phyloP scores from a whole-genome alignment of 2,797 vertebrate genomes.

The Halcyon badia region DNA sequence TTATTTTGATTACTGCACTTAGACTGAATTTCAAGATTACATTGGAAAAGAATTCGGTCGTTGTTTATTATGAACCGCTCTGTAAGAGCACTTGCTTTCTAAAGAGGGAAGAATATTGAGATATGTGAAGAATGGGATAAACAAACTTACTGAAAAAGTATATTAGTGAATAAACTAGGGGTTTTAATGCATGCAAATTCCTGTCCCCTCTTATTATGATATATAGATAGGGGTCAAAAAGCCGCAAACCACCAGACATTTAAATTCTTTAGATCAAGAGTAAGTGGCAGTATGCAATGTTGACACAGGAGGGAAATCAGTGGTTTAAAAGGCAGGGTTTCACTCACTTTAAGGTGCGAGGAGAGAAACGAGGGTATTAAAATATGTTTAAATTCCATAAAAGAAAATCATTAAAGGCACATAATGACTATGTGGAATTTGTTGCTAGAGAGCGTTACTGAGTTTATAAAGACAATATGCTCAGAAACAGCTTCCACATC shows the following conservation, averaged over 20 bases:
- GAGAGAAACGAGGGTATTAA: background rate
- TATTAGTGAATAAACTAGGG: background rate
- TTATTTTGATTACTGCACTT: background rate
- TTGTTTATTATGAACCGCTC: background rate
- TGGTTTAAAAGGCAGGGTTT: background rate
- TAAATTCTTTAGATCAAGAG: background rate
- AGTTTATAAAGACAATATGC: background rate
- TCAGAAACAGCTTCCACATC: background rate
- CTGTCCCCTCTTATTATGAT: background rate
- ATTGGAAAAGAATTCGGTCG: background rate
- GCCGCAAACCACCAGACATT: fast-evolving
- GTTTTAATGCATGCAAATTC: background rate
- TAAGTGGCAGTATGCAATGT: background rate
- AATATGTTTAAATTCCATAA: background rate
- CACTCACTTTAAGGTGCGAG: background rate
- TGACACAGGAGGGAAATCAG: background rate
- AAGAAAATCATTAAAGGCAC: background rate
- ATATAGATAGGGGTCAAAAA: background rate
- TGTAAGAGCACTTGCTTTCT: background rate
- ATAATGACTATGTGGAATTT: background rate
- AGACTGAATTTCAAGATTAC: background rate
- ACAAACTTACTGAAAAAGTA: background rate
- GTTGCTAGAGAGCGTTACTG: background rate
- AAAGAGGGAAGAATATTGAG: background rate
- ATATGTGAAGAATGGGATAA: background rate